These are phyloP conservation scores for Limnodromus scolopaceus DNA, from an alignment of 2,797 vertebrate genomes.

Conservation along the genomic window DNA sequence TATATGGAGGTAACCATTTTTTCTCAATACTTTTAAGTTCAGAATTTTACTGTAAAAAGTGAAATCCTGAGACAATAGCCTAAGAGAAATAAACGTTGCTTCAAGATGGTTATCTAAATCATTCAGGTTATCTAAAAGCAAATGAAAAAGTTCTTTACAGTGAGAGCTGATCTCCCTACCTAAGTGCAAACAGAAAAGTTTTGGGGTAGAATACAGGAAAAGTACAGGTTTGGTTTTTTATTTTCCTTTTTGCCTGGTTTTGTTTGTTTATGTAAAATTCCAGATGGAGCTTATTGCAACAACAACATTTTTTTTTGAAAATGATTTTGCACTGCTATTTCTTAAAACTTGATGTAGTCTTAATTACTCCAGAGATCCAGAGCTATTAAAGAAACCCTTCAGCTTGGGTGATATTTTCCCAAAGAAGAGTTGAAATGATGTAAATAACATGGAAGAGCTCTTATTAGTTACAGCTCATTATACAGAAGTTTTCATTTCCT, in stretches of 20 bases:
- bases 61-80: background rate
- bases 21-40: background rate
- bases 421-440: background rate
- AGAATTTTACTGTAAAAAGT: background rate
- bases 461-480: background rate
- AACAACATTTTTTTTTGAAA: background rate
- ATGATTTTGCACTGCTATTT: background rate
- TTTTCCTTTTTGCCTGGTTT: background rate
- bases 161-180: background rate
- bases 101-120: background rate
- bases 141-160: background rate
- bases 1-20: background rate
- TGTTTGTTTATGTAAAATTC: background rate
- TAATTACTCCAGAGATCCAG: background rate
- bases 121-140: background rate
- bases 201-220: background rate
- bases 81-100: background rate
- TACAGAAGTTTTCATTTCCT: background rate
- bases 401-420: background rate
- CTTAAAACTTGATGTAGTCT: background rate
- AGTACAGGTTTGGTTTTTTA: background rate
- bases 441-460: background rate
- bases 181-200: background rate
- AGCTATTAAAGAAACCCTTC: background rate
- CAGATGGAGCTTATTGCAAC: background rate